phyloP scores from a whole-genome alignment of 2,888 invertebrate species.

The Andrena hattorfiana region DNA sequence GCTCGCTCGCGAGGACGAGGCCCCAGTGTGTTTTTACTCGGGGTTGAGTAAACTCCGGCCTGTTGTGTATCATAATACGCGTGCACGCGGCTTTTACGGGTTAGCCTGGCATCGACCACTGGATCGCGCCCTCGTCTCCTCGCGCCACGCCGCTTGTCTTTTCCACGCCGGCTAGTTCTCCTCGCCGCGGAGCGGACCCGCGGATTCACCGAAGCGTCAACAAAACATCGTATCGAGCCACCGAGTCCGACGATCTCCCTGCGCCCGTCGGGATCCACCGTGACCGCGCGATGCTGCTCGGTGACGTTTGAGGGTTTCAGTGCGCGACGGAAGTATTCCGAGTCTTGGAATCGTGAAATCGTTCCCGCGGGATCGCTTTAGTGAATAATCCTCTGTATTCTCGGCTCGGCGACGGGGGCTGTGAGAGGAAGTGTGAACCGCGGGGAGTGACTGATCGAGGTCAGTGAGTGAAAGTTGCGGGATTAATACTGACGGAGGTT shows the following conservation, averaged over 20 bases:
- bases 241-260: constrained; percentile 27
- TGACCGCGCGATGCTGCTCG: not conserved
- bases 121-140: constrained; percentile 66
- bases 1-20: constrained; percentile 69
- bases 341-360: no score
- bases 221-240: constrained; percentile 51
- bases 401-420: not conserved
- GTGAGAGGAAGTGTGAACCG: constrained; percentile 10
- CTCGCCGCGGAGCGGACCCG: constrained; percentile 22
- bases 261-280: constrained; percentile 35
- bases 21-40: constrained; percentile 84
- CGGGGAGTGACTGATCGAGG: constrained; percentile 30
- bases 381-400: no score
- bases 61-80: constrained; percentile 94
- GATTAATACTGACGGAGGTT: not conserved
- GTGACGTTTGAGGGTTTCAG: no score
- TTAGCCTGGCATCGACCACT: constrained; percentile 71
- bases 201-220: constrained; percentile 56
- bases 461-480: constrained; percentile 39
- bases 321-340: no score
- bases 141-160: constrained; percentile 52
- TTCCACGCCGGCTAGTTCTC: constrained; percentile 30
- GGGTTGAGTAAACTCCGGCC: constrained; percentile 91
- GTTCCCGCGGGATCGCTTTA: no score
- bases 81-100: constrained; percentile 77